Conservation (phyloP, 1,140 invertebrate genomes). For the Drosophila simulans region DNA sequence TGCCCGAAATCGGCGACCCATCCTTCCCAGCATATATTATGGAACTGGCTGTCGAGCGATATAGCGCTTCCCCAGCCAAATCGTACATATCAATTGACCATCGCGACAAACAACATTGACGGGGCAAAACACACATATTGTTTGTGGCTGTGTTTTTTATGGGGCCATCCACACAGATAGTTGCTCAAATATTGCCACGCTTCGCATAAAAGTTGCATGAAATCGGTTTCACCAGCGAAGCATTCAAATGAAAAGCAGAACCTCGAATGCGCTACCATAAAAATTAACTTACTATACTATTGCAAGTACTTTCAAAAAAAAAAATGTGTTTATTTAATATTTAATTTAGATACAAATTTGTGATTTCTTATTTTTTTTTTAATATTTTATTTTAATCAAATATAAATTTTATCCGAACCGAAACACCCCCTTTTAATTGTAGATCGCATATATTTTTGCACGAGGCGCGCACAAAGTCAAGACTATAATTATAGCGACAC, state of each 20-base stretch:
- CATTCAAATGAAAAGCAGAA: background rate
- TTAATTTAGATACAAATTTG: no score
- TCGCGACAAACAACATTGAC: constrained; percentile 61
- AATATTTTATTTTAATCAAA: background rate
- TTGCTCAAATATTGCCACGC: constrained; percentile 75
- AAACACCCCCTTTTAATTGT: constrained; percentile 10
- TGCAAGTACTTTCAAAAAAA: no score
- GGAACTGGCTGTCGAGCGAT: constrained; percentile 28
- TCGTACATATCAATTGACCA: constrained; percentile 78
- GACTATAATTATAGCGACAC: constrained; percentile 83
- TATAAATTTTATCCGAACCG: background rate
- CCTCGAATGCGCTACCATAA: constrained; percentile 18
- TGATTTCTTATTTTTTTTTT: background rate
- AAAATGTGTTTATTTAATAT: no score
- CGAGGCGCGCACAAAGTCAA: constrained; percentile 80
- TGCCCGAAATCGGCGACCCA: constrained; percentile 2
- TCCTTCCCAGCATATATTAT: constrained; percentile 34
- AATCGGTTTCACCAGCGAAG: constrained; percentile 33
- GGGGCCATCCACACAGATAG: constrained; percentile 45
- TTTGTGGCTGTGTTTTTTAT: constrained; percentile 10
- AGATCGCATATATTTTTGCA: constrained; percentile 66
- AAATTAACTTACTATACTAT: background rate
- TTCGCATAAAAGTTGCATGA: constrained; percentile 67
- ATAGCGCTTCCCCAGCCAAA: constrained; percentile 29
- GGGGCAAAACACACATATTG: constrained; percentile 29